Conservation (phyloP, 2,888 invertebrate genomes). For the Platerodrilus igneus region DNA sequence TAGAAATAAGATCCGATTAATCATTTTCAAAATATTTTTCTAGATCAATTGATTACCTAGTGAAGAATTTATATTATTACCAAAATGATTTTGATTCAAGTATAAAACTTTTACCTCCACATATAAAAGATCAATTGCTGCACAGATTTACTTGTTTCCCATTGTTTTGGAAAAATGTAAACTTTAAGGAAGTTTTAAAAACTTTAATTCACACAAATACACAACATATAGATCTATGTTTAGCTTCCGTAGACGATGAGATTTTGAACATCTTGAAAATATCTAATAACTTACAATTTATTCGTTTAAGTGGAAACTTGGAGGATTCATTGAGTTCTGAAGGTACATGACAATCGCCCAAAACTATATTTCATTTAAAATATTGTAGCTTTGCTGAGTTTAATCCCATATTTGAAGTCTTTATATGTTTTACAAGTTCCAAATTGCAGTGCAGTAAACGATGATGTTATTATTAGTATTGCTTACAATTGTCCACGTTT, state of each 20-base stretch:
- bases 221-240: conserved; percentile 37
- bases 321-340: conserved; percentile 11
- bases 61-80: conserved; percentile 30
- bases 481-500: conserved; percentile 50
- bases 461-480: conserved; percentile 52
- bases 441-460: conserved; percentile 47
- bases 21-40: too few relatives aligned
- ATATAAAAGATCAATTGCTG: conserved; percentile 38
- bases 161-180: conserved; percentile 31
- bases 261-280: conserved; percentile 34
- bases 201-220: conserved; percentile 36
- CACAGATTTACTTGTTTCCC: conserved; percentile 32
- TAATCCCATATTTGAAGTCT: conserved; percentile 34
- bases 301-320: conserved; percentile 34
- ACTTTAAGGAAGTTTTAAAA: conserved; percentile 32
- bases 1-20: too few relatives aligned
- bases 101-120: conserved; percentile 31
- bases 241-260: conserved; percentile 36
- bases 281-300: conserved; percentile 34
- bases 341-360: conserved; percentile 8
- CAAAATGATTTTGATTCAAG: conserved; percentile 25
- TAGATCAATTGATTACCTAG: conserved; percentile 31
- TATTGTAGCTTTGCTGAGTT: conserved; percentile 36
- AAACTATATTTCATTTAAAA: conserved; percentile 14
- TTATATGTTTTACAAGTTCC: conserved; percentile 35